Base-by-base conservation (phyloP, 2,797 vertebrate species). In the Brachymystax lenok region DNA sequence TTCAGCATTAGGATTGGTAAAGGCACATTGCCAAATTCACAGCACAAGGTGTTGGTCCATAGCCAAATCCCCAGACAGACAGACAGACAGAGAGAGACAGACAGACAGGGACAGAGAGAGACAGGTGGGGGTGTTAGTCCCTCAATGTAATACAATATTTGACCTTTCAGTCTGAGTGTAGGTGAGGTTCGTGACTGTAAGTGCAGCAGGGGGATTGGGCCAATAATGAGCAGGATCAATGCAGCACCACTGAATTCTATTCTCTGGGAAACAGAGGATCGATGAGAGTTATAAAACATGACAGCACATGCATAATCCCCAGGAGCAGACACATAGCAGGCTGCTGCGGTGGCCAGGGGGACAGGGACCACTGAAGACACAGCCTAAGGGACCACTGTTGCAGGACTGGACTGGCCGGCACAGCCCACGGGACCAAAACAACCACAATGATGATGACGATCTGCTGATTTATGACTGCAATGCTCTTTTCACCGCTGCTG, bases 211-310 rank as follows among this genome's bases (percentile, higher is more conserved):
- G 69, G 78, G 81, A 84, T 78, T 79, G 77, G 78, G 80, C 71
- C 78, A 83, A 87, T 90, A 86, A 89, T 85, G 84, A 89, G 77
- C 28, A 74, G 70, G 85, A 90, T 92, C 82, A 89, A 92, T 92
- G 85, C 80, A 82, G 71, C 75, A 74, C 86, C 75, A 74, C 86
- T 81, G 19, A 69, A 78, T 82, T 78, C 74, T 74, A 82, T 78
- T 71, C 66, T 75, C 52, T 7, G 74, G 71, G 70, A 21, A 70
- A 76, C 69, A 77, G 74, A 76, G 79, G 88, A 90, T 92, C 86
- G 75, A 88, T 92, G 86, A 81, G 76, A 70, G 79, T 86, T 80
- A 87, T 84, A 87, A 90, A 87, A 83, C 77, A 80, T 83, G 83
- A 88, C 61, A 64, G 69, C 70, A 83, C 81, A 82, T 82, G 78